Evolutionary conservation across 2,797 vertebrate species (phyloP), one percentile per base, ranked within the genome.

Genomic region (Leptodactylus fallax): DNA sequence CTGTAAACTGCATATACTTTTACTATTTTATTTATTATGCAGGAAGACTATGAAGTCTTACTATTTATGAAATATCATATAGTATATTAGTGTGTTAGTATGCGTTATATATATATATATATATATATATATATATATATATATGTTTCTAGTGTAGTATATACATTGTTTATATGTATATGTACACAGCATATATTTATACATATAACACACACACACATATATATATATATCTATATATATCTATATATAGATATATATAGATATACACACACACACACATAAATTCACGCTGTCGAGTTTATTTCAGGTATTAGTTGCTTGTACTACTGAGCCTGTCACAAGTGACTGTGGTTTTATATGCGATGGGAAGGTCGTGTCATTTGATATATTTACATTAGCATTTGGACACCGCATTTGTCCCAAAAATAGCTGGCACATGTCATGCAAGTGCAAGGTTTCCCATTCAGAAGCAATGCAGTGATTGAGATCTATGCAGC

Each of bases 381-480:
- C 63, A 83, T 83, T 3, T 83, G 80, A 78, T 77, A 87, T 69
- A 77, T 78, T 55, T 83, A 27, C 27, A 78, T 77, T 36, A n/a
- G 69, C 58, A 76, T 49, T 72, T 81, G 55, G 78, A 12, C 58
- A 45, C 51, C 71, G 82, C 27, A 11, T 63, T 87, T 83, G 21
- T 85, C 72, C 81, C 81, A 69, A 67, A 83, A 87, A 84, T 79
- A 83, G 72, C 61, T 47, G 55, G 55, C 63, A 87, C 61, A 36
- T 83, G 85, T 58, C 65, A 74, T 51, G 56, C 6, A 65, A 67
- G 65, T 51, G 27, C 36, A 58, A 14, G 1, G 13, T 45, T 14
- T 74, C 51, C 25, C 51, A 72, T 51, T 83, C n/a, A 55, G 76
- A 79, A 25, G 51, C 14, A 71, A 17, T 71, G 27, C 16, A 45